Percentiles rank a stretch among this genome's conserved stretches.
phyloP scores from a whole-genome alignment of 2,113 vertebrate species.

The Amia ocellicauda region DNA sequence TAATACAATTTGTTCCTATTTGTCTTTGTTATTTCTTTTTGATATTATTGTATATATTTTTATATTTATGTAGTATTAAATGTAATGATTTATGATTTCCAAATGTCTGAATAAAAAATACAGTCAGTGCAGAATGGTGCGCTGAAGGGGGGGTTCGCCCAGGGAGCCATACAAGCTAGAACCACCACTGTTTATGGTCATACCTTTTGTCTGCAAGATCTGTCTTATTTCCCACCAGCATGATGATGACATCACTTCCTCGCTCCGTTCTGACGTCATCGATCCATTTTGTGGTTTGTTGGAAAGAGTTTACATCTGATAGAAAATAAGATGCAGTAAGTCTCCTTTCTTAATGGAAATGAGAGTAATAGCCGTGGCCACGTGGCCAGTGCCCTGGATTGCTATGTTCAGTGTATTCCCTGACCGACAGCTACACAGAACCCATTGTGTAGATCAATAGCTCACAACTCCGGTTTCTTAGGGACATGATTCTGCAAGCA shows the following conservation, averaged over 20 bases:
- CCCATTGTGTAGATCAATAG: too few species aligned
- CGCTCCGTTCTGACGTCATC: conserved; percentile 96
- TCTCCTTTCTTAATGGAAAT: background rate
- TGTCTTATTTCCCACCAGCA: conserved; percentile 98
- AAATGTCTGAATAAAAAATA: too few species aligned
- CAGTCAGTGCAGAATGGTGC: too few species aligned
- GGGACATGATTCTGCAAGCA: too few species aligned
- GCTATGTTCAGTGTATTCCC: background rate
- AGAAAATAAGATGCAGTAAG: conserved; percentile 35
- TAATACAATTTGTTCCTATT: too few species aligned
- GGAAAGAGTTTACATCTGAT: conserved; percentile 96
- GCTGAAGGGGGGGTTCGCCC: too few species aligned
- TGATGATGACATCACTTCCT: conserved; percentile 97
- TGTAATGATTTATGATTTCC: too few species aligned
- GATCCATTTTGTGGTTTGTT: conserved; percentile 99
- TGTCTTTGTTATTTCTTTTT: too few species aligned
- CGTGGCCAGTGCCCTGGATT: background rate
- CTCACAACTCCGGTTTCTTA: too few species aligned
- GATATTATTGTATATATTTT: too few species aligned
- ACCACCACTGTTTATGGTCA: background rate
- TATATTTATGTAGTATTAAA: too few species aligned
- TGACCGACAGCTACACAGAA: background rate
- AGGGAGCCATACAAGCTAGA: too few species aligned
- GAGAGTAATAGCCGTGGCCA: background rate
- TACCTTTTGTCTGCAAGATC: conserved; percentile 98